phyloP scores from a whole-genome alignment of 2,797 vertebrate genomes.

The Pipistrellus nathusii region DNA sequence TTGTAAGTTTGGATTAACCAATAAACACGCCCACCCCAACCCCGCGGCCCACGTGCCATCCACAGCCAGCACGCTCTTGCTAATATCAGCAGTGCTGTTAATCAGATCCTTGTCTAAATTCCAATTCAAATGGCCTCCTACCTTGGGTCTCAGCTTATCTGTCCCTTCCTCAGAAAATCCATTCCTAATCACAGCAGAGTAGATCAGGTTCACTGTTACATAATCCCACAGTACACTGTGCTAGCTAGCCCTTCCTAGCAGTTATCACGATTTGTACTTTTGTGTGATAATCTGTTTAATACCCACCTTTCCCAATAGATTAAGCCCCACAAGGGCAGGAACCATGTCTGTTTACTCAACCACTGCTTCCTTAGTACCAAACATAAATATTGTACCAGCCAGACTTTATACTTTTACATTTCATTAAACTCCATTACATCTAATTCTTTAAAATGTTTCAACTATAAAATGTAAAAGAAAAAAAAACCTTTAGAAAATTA shows the following conservation, averaged over 20 bases:
- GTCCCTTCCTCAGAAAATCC: neutral
- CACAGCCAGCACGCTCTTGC: neutral
- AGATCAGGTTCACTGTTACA: neutral
- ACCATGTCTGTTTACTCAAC: neutral
- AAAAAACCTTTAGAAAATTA: neutral
- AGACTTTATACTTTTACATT: neutral
- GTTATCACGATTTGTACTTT: no score
- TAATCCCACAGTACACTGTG: neutral
- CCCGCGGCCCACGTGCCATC: neutral
- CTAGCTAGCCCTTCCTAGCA: neutral
- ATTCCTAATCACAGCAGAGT: neutral
- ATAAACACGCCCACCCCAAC: fast-evolving
- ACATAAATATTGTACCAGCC: neutral
- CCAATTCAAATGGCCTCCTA: neutral
- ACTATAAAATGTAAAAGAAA: neutral
- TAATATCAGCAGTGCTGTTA: neutral
- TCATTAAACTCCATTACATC: constrained; percentile 4
- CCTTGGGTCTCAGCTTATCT: neutral
- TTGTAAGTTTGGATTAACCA: fast-evolving
- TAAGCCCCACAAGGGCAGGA: neutral
- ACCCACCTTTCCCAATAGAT: neutral
- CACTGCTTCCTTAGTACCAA: neutral
- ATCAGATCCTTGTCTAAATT: neutral
- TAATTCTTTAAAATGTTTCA: constrained; percentile 47
- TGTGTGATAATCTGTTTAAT: neutral